These are phyloP conservation scores for Cheilosia vernalis DNA, from an alignment of 2,888 invertebrate species.

Conservation along the genomic window DNA sequence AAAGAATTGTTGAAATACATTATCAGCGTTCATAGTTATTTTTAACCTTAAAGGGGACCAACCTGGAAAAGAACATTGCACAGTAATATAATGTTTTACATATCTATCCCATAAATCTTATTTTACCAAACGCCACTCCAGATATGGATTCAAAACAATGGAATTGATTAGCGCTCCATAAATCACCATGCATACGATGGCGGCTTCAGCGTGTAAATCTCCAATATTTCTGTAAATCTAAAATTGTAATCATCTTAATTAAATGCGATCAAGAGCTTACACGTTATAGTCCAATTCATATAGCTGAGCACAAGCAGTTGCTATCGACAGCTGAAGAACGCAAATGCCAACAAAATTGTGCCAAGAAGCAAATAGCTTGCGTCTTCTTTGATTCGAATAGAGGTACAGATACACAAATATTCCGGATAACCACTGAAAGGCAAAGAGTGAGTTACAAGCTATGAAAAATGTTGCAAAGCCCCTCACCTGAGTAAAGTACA, in stretches of 20 bases:
- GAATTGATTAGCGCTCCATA: conserved; percentile 46
- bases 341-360: conserved; percentile 46
- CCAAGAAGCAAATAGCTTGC: conserved; percentile 35
- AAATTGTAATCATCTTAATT: not conserved
- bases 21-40: too few relatives aligned
- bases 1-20: too few relatives aligned
- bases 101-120: not conserved
- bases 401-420: conserved; percentile 16
- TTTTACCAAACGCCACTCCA: conserved; percentile 49
- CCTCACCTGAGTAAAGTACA: conserved; percentile 37
- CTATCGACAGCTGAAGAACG: conserved; percentile 32
- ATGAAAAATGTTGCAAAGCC: not conserved
- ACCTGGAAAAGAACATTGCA: not conserved
- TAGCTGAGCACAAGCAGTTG: conserved; percentile 15
- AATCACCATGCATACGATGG: conserved; percentile 20
- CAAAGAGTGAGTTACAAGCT: not conserved
- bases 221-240: not conserved
- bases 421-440: conserved; percentile 11
- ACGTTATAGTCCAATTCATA: conserved; percentile 13
- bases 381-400: conserved; percentile 16
- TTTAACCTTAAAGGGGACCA: conserved; percentile 5
- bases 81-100: too few relatives aligned
- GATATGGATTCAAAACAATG: conserved; percentile 47
- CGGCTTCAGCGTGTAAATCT: not conserved
- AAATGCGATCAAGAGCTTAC: not conserved